Conservation (phyloP, 2,888 invertebrate species). For the Tachina fera region DNA sequence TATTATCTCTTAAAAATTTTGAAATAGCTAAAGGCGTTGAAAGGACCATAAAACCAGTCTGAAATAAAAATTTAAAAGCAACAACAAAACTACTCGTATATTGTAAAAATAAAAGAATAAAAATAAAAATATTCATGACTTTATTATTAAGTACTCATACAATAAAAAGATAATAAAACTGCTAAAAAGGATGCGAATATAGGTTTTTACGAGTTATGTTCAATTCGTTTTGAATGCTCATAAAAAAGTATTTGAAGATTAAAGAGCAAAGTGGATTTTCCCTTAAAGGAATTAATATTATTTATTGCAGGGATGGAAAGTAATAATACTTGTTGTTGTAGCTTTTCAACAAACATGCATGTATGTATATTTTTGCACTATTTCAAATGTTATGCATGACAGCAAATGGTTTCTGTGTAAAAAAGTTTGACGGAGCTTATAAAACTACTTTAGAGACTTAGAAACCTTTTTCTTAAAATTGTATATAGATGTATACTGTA, state of each 20-base stretch:
- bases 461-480: too few relatives aligned
- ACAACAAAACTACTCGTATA: not conserved
- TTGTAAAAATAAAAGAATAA: not conserved
- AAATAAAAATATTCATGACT: conserved; percentile 9
- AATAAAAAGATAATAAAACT: not conserved
- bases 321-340: not conserved
- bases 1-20: not conserved
- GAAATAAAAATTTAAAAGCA: conserved; percentile 5
- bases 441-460: too few relatives aligned
- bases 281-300: not conserved
- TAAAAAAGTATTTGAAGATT: not conserved
- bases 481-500: too few relatives aligned
- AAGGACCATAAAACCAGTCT: not conserved
- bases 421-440: too few relatives aligned
- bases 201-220: conserved; percentile 3
- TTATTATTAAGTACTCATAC: conserved; percentile 21
- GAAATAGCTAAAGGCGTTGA: not conserved
- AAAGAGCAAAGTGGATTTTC: not conserved
- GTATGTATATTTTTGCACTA: too few relatives aligned
- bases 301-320: not conserved
- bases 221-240: not conserved
- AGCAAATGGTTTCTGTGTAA: too few relatives aligned
- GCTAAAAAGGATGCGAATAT: conserved; percentile 11
- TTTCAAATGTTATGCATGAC: too few relatives aligned
- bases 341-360: too few relatives aligned